These are phyloP conservation scores for Corynorhinus townsendii DNA, from an alignment of 2,113 vertebrate species.

Conservation along the genomic window DNA sequence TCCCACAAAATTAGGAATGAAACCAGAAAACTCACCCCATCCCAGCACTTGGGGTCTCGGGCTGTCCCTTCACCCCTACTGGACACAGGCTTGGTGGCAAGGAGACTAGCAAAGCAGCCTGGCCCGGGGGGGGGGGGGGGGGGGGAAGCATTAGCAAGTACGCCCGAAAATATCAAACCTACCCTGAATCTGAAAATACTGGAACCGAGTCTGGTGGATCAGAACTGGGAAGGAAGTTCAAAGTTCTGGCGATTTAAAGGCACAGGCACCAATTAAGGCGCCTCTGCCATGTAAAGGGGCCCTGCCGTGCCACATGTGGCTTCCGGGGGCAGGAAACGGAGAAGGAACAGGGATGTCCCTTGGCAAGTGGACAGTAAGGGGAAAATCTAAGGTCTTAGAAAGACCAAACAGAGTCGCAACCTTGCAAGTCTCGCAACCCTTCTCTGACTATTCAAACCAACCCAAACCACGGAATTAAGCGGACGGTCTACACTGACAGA, in stretches of 20 bases:
- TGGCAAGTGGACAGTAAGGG: neutral
- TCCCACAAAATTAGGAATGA: neutral
- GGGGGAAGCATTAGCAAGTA: neutral
- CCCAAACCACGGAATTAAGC: neutral
- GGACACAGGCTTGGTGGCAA: neutral
- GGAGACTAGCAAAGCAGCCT: neutral
- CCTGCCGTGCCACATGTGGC: neutral
- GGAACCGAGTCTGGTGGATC: neutral
- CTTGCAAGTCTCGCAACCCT: neutral
- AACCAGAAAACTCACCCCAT: neutral
- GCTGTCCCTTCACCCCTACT: neutral
- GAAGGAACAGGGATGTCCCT: neutral
- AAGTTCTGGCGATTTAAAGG: neutral
- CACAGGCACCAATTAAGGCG: neutral
- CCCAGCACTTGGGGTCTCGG: neutral
- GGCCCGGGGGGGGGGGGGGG: no score
- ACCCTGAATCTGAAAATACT: neutral
- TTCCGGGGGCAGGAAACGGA: neutral
- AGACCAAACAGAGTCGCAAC: neutral
- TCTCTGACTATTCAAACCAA: slow-evolving; percentile 13
- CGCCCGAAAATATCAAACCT: neutral
- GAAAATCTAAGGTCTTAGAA: neutral
- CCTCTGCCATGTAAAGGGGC: neutral
- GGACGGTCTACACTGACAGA: neutral
- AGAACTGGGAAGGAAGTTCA: neutral